Evolutionary conservation across 2,888 invertebrate genomes (phyloP), one percentile per base, ranked within the genome.

Genomic region (Polylopha cassiicola): DNA sequence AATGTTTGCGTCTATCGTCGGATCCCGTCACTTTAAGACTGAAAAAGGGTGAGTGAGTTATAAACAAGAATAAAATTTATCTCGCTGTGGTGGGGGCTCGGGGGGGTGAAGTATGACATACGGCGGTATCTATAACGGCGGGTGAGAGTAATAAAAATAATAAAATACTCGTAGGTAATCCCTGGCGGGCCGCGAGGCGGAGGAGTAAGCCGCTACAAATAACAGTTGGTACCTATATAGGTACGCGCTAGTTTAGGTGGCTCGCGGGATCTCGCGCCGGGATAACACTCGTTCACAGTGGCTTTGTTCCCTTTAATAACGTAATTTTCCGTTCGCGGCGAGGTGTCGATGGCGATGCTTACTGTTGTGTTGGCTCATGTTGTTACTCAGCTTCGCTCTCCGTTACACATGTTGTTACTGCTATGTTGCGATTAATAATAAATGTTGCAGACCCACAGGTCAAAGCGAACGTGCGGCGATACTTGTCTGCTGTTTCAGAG

Each of bases 1-100:
- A 95, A 92, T 95, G 95, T 87, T 91, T 96, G 75, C 92, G 95
- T 75, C 89, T 96, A 72, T 95, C 95, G 58, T 90, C 93, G 85
- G 95, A 95, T 88, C 92, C 94, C 66, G 95, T 96, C 71, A 94
- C 93, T 73, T 87, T 96, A 82, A 94, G 94, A 88, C 89, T 96
- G 78, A 94, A 91, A 89, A 91, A 95, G 90, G 95, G 95, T 95
- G 88, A 91, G 90, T 82, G 50, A 49, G 39, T 57, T 53, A 57
- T 55, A 54, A 48, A 53, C 44, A 41, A 43, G 51, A 51, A 48
- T 49, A 53, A n/a, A n/a, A 55, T 45, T 50, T 37, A 44, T 39
- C 44, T 44, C 43, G 30, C 42, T 43, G 44, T 44, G 46, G 31
- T 29, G 31, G 31, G 31, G 34, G 14, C 11, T 24, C 43, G 33